phyloP scores from a whole-genome alignment of 2,113 vertebrate species.

The Cavia aperea region DNA sequence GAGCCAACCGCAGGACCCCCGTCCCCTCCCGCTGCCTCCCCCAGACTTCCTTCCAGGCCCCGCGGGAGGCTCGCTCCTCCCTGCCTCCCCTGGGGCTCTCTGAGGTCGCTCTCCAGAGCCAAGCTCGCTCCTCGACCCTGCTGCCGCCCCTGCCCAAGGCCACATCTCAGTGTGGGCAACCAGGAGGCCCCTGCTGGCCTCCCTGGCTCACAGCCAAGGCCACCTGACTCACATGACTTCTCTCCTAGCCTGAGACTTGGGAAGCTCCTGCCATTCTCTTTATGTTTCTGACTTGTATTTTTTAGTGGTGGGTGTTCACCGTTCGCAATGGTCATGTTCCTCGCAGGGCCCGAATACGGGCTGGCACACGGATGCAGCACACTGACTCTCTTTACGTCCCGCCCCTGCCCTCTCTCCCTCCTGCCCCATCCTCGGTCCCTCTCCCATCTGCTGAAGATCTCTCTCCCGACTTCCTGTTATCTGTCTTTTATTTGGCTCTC shows the following conservation, averaged over 20 bases:
- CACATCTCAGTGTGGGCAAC: accelerated
- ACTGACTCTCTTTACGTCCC: not conserved
- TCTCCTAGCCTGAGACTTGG: too few relatives aligned
- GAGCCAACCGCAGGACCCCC: not conserved
- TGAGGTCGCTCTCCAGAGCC: accelerated
- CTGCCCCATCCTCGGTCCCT: not conserved
- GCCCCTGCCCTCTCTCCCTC: not conserved
- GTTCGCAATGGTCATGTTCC: not conserved
- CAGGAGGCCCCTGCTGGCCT: accelerated
- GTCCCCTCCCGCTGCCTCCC: too few relatives aligned
- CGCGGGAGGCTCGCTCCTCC: accelerated
- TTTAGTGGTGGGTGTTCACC: not conserved
- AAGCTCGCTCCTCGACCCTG: not conserved
- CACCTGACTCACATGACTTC: not conserved
- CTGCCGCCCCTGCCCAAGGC: too few relatives aligned
- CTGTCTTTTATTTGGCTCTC: not conserved
- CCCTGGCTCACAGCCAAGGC: too few relatives aligned
- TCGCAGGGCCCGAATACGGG: not conserved
- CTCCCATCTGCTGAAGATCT: not conserved
- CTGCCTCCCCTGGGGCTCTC: accelerated
- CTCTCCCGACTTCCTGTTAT: not conserved
- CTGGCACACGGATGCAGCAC: too few relatives aligned
- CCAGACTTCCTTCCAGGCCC: not conserved
- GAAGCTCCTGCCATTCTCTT: accelerated
- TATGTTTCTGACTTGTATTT: not conserved